Percentiles rank a stretch among this genome's conserved stretches.
phyloP scores from a whole-genome alignment of 2,888 invertebrate genomes.

The Ichneumoninae sp. region DNA sequence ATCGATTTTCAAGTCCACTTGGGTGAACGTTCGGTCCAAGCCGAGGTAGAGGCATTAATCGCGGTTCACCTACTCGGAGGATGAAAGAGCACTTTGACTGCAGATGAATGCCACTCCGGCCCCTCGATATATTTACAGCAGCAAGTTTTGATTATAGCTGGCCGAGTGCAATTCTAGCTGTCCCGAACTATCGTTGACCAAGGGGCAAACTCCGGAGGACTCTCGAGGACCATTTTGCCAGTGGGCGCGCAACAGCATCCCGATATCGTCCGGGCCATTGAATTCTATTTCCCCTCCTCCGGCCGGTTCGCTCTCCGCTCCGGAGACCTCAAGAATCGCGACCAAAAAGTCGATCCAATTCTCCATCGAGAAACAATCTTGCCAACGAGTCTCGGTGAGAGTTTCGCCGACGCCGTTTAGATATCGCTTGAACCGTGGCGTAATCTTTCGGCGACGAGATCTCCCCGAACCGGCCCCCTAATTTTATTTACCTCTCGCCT shows the following conservation, averaged over 20 bases:
- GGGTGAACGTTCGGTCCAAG: background rate
- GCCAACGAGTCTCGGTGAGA: slow-evolving; percentile 1
- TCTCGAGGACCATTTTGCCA: slow-evolving; percentile 18
- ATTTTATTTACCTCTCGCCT: slow-evolving; percentile 45
- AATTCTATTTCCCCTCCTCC: slow-evolving; percentile 27
- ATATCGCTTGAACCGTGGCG: slow-evolving; percentile 30
- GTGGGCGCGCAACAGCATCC: slow-evolving; percentile 1
- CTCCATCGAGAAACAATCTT: slow-evolving; percentile 33
- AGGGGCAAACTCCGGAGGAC: slow-evolving; percentile 37
- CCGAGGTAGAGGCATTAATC: background rate
- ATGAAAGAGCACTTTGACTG: slow-evolving; percentile 15
- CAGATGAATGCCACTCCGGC: slow-evolving; percentile 15
- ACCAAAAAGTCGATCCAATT: slow-evolving; percentile 28
- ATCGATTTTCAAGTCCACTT: slow-evolving; percentile 20
- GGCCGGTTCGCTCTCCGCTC: background rate
- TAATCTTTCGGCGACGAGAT: slow-evolving; percentile 45
- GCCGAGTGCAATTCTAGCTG: slow-evolving; percentile 21
- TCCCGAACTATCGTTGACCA: slow-evolving; percentile 25
- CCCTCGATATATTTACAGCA: background rate
- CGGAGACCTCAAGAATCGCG: slow-evolving; percentile 7
- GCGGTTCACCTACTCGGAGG: slow-evolving; percentile 1
- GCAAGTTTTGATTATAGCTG: background rate
- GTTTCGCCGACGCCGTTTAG: slow-evolving; percentile 10
- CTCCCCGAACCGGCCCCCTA: slow-evolving; percentile 18
- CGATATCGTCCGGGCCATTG: slow-evolving; percentile 24